Evolutionary conservation across 2,113 vertebrate genomes (phyloP).

Genomic region (Garra rufa): DNA sequence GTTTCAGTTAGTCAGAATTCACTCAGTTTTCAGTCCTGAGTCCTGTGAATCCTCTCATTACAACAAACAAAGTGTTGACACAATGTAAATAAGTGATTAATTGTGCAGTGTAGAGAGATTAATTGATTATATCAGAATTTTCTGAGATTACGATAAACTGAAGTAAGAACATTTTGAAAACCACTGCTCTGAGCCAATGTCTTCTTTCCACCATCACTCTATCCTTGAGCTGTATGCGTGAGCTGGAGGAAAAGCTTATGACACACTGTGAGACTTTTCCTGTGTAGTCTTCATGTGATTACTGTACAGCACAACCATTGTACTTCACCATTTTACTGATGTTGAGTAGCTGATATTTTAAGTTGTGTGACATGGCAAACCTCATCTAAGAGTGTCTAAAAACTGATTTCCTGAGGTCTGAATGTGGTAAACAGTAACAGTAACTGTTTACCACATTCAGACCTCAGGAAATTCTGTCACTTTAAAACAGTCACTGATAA

Average conservation of each 20-base stretch:
- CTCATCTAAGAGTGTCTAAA: neutral
- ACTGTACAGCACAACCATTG: neutral
- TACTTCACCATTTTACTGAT: neutral
- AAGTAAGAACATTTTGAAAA: too few relatives aligned
- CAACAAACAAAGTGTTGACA: too few relatives aligned
- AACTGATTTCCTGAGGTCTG: neutral
- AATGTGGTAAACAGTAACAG: neutral
- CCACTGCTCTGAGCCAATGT: neutral
- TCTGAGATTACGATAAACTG: too few relatives aligned
- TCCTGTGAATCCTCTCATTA: too few relatives aligned
- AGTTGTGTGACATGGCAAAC: neutral
- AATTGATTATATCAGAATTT: too few relatives aligned
- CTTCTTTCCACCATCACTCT: neutral
- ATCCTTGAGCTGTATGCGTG: neutral
- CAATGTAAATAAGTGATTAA: too few relatives aligned
- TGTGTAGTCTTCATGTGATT: neutral
- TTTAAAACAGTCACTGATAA: neutral
- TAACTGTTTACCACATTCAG: neutral
- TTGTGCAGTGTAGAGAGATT: too few relatives aligned
- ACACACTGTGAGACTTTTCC: neutral
- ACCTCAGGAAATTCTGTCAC: neutral
- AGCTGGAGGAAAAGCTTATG: neutral
- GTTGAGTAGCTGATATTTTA: neutral
- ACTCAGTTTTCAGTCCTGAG: too few relatives aligned
- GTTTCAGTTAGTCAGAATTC: too few relatives aligned